Conservation (phyloP, 2,888 invertebrate species). For the Molorchus minor region DNA sequence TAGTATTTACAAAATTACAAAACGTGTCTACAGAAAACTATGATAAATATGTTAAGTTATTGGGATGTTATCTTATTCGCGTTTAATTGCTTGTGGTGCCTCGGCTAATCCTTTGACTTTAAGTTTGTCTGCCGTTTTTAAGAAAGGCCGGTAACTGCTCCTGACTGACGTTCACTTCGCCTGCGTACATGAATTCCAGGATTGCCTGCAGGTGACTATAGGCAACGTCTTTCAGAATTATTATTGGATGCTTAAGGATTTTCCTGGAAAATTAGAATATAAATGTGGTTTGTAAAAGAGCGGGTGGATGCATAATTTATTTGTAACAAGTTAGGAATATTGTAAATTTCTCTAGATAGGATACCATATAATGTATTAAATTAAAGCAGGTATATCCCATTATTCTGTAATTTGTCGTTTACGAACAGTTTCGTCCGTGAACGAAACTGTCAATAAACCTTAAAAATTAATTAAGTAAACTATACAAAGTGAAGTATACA, state of each 20-base stretch:
- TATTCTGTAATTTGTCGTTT: too few relatives aligned
- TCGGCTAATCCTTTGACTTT: conserved; percentile 94
- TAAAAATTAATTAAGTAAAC: too few relatives aligned
- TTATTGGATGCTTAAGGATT: conserved; percentile 95
- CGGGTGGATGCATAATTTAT: too few relatives aligned
- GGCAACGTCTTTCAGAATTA: conserved; percentile 92
- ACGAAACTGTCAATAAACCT: too few relatives aligned
- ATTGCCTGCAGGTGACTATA: conserved; percentile 92
- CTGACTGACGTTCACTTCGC: conserved; percentile 92
- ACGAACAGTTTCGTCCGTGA: too few relatives aligned
- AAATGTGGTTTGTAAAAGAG: too few relatives aligned
- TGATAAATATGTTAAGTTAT: background rate
- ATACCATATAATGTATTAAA: too few relatives aligned
- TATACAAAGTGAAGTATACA: too few relatives aligned
- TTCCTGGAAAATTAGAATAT: too few relatives aligned
- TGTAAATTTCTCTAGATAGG: too few relatives aligned
- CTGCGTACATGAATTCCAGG: conserved; percentile 91
- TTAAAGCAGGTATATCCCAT: too few relatives aligned
- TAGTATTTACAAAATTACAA: conserved; percentile 15
- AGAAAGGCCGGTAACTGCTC: conserved; percentile 91
- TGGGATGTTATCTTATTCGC: conserved; percentile 69
- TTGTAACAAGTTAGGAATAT: too few relatives aligned
- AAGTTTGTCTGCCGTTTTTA: conserved; percentile 89
- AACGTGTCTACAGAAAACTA: conserved; percentile 26
- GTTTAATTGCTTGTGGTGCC: conserved; percentile 86